Base-by-base conservation (phyloP, 1,140 invertebrate species). In the Manduca sexta region DNA sequence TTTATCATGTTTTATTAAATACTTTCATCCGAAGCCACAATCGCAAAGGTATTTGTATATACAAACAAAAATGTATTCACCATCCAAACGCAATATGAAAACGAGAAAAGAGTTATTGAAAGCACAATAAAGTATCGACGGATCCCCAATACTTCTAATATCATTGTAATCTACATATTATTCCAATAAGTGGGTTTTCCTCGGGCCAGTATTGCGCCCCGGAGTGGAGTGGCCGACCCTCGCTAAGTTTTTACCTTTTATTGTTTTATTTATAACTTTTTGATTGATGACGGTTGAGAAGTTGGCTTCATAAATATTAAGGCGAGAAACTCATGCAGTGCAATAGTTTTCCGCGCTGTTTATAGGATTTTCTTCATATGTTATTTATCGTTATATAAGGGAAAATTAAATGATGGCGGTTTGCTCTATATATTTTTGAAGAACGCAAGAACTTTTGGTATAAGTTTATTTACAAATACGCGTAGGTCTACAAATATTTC, bases 251-350 rank as follows among this genome's bases (percentile, higher is more conserved):
- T 75, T 79, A 84, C 74, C 75, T 82, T 82, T 84, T 82, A 82
- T 84, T 84, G 77, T 82, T 84, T 82, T 84, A 84, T 84, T 84
- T 84, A 84, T 84, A 84, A 84, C 77, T 84, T 84, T 76, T 75
- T 84, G 81, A 84, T 84, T 84, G 81, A 84, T 84, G 81, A 81
- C 64, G 78, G 75, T 69, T 63, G 67, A 67, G 63, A 75, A 76
- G 52, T 81, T 74, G 39, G 65, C 72, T 84, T 82, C 81, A 84
- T 84, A 84, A 84, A 84, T 84, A 84, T 84, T 84, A 75, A 75
- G 70, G 50, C 54, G 43, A 47, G 64, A 69, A 26, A 26, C 57
- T 74, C 74, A 67, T 53, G 63, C 67, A 68, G 73, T 16, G 71
- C 45, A 52, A 66, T 82, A 80, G 79, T 83, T 83, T 48, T 21